These are phyloP conservation scores for Hoplodrina blanda DNA, from an alignment of 2,888 invertebrate genomes.

Conservation along the genomic window DNA sequence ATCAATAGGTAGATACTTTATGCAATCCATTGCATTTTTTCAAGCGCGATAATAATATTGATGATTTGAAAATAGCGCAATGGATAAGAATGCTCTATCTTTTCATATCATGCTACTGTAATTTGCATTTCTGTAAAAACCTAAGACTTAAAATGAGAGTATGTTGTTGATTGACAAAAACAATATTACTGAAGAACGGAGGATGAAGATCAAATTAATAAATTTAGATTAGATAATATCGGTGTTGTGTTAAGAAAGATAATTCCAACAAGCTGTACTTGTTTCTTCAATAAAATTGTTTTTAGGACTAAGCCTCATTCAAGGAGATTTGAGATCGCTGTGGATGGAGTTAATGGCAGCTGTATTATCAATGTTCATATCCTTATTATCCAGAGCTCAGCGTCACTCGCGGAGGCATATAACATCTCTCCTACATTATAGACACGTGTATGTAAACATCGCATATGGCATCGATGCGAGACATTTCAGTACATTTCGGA, in stretches of 20 bases:
- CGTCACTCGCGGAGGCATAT: neutral
- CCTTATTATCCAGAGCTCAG: neutral
- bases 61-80: constrained; percentile 32
- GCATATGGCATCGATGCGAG: constrained; percentile 55
- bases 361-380: constrained; percentile 13
- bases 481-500: constrained; percentile 63
- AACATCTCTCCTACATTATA: neutral
- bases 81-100: neutral
- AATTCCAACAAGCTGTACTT: constrained; percentile 10
- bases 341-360: constrained; percentile 3
- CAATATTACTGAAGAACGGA: constrained; percentile 19
- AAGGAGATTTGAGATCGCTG: neutral
- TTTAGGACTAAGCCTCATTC: constrained; percentile 6
- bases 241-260: constrained; percentile 30
- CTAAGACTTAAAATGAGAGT: neutral
- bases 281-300: constrained; percentile 30
- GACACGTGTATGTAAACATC: constrained; percentile 58
- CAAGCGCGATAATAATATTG: constrained; percentile 9
- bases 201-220: constrained; percentile 31
- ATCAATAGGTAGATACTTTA: neutral
- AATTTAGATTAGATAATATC: constrained; percentile 39
- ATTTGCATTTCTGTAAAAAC: neutral
- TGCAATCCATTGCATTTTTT: constrained; percentile 19
- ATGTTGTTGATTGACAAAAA: constrained; percentile 6
- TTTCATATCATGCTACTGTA: constrained; percentile 12